Evolutionary conservation across 2,888 invertebrate species (phyloP), one percentile per base, ranked within the genome.

Genomic region (Caradrina clavipalpis): DNA sequence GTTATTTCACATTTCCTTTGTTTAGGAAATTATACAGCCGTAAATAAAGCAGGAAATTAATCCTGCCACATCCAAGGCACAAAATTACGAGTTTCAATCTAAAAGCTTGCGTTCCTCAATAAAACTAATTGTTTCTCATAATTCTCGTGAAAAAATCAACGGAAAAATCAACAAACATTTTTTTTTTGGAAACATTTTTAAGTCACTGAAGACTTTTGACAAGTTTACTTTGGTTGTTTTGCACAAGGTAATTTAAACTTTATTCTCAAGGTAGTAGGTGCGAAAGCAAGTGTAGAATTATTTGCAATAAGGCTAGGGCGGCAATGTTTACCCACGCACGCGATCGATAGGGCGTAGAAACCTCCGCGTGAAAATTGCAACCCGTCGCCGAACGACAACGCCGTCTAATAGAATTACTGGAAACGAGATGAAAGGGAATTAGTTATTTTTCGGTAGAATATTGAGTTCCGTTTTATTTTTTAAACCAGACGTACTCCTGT

Each of bases 291-390:
- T 77, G 76, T 56, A 80, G 68, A 60, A 73, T 75, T 78, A 87
- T 89, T 90, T 82, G 87, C 88, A 82, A 87, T 88, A 87, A 90
- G 85, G 90, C 88, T 86, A 91, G 94, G 94, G 94, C 90, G 91
- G 91, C 90, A 86, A 86, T 95, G 95, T 95, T 95, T 95, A 94
- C 91, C 87, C 89, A 94, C 94, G 93, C 91, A 92, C 89, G 85
- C 94, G 94, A 95, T 96, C 95, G 95, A 95, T 96, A 89, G 89
- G 83, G 81, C 82, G 86, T 84, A 84, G 83, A 63, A 92, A 89
- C 91, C 94, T 95, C 87, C 91, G 93, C 94, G 94, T 92, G 95
- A 95, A 95, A 95, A 94, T 96, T 94, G 95, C 95, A 94, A 95
- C 89, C 89, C 91, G 88, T 87, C 88, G 87, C 83, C 81, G 86